phyloP scores from a whole-genome alignment of 2,113 vertebrate species.

The Pitta sordida region DNA sequence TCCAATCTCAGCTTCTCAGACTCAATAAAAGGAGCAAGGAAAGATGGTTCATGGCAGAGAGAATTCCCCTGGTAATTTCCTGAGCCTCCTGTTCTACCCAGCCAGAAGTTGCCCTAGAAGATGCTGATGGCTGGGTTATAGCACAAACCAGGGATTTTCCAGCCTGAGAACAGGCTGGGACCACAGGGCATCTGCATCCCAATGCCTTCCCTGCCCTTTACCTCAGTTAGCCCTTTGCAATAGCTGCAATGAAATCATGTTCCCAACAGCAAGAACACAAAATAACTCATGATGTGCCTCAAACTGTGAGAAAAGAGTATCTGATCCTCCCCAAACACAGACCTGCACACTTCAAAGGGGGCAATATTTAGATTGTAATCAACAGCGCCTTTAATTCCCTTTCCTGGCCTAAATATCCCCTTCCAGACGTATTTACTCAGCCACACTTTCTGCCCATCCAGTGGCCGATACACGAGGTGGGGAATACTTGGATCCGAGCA shows the following conservation, averaged over 20 bases:
- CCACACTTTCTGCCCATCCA: background rate
- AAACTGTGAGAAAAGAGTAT: conserved; percentile 23
- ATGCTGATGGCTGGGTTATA: background rate
- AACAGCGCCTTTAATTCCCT: background rate
- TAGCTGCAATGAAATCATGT: background rate
- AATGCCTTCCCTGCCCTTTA: background rate
- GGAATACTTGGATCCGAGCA: rapidly evolving
- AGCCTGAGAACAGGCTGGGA: background rate
- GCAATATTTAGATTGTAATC: conserved; percentile 28
- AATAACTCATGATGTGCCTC: conserved; percentile 35
- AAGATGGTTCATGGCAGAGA: background rate
- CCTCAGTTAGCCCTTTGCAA: conserved; percentile 29
- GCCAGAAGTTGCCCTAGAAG: background rate
- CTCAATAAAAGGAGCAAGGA: background rate
- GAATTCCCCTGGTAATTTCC: background rate
- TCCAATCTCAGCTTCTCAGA: background rate
- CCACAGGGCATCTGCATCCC: background rate
- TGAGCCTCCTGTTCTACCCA: background rate
- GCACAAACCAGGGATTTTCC: background rate
- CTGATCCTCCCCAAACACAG: conserved; percentile 24
- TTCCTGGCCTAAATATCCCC: background rate
- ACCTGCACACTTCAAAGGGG: background rate
- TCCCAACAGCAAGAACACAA: conserved; percentile 11
- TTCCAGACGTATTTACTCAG: background rate
- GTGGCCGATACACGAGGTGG: rapidly evolving